A percentile compares a stretch with the other conserved stretches of the same genome.
phyloP scores from a whole-genome alignment of 1,140 invertebrate genomes.

The Heliothis subflexa region DNA sequence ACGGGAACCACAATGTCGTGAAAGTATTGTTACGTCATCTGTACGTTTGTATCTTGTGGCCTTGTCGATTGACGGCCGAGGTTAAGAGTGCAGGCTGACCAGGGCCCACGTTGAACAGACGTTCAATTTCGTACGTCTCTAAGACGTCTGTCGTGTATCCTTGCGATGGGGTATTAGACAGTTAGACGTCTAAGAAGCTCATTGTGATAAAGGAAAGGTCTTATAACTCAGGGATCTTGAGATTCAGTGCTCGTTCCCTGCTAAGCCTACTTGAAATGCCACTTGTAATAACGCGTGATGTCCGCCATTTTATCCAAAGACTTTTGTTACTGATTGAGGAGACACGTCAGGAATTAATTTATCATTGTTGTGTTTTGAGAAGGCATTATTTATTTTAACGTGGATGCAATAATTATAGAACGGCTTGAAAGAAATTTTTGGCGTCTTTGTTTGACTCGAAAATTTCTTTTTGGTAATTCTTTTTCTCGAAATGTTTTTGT shows the following conservation, averaged over 20 bases:
- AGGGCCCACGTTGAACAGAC: neutral
- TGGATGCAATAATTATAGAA: too few species aligned
- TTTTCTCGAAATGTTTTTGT: too few species aligned
- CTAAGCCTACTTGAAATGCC: constrained; percentile 35
- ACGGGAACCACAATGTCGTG: neutral
- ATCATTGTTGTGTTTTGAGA: neutral
- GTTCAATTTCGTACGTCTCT: constrained; percentile 18
- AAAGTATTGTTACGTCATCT: constrained; percentile 1
- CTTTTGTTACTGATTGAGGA: constrained; percentile 3
- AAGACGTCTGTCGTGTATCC: neutral
- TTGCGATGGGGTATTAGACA: constrained; percentile 2
- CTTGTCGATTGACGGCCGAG: constrained; percentile 13
- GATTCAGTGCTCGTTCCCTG: constrained; percentile 25
- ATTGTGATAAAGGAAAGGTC: constrained; percentile 25
- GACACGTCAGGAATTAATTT: constrained; percentile 11
- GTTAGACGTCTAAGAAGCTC: neutral
- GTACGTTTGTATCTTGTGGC: neutral
- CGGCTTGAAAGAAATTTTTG: too few species aligned
- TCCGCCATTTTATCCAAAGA: constrained; percentile 2
- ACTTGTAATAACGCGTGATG: constrained; percentile 22
- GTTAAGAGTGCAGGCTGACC: constrained; percentile 9
- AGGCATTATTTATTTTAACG: neutral
- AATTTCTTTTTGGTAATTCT: too few species aligned
- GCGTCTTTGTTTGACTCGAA: too few species aligned
- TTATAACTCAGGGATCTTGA: constrained; percentile 3